Percentiles rank a stretch among this genome's conserved stretches.
phyloP scores from a whole-genome alignment of 2,113 vertebrate species.

The Pterocles gutturalis region DNA sequence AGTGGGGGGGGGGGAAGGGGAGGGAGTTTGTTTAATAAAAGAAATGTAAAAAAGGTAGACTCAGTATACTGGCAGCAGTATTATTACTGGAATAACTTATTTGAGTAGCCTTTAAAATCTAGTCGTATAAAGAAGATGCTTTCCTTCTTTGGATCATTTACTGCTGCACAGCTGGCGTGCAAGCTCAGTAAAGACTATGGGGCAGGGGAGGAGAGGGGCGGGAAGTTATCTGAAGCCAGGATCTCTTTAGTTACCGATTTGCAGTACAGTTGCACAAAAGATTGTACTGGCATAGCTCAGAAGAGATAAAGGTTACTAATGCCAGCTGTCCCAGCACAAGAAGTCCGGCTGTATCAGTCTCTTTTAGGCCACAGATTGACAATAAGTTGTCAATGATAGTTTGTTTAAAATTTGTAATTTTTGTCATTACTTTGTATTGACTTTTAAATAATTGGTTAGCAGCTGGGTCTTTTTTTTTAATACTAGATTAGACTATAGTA shows the following conservation, averaged over 20 bases:
- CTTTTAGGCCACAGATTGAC: neutral
- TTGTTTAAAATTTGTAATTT: neutral
- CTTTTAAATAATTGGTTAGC: neutral
- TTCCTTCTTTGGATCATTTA: neutral
- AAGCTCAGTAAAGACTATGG: neutral
- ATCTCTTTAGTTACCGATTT: neutral
- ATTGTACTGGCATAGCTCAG: neutral
- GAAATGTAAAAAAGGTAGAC: neutral
- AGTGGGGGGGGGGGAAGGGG: neutral
- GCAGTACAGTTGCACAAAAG: neutral
- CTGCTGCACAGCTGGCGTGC: neutral
- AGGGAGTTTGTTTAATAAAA: neutral
- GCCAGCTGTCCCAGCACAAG: neutral
- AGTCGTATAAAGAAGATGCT: neutral
- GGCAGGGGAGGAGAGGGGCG: too few relatives aligned
- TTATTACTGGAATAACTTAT: neutral
- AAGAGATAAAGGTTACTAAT: neutral
- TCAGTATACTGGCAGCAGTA: neutral
- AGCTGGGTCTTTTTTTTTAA: neutral
- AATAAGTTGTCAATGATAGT: neutral
- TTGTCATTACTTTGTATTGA: neutral
- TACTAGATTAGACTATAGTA: neutral
- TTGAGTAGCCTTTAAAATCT: neutral
- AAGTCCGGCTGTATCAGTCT: neutral
- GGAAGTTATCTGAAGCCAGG: neutral